phyloP scores from a whole-genome alignment of 64 coral and sea anemone species.

The Exaiptasia diaphana region DNA sequence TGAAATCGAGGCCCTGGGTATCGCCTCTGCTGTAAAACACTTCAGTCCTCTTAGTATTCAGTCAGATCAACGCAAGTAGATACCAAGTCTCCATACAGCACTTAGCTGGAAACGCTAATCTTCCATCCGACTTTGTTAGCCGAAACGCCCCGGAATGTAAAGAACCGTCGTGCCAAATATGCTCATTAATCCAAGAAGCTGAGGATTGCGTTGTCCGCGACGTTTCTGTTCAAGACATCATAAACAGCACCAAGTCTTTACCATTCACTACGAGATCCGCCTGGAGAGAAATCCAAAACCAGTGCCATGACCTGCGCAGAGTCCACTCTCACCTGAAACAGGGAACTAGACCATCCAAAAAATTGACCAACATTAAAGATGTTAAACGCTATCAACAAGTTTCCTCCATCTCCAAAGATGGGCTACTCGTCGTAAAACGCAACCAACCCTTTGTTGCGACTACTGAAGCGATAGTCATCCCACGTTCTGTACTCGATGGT shows the following conservation, averaged over 20 bases:
- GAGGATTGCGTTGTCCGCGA: not conserved
- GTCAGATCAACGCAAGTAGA: constrained; percentile 7
- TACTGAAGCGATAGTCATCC: constrained; percentile 2
- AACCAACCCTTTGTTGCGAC: not conserved
- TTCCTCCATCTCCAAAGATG: constrained; percentile 2
- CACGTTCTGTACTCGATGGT: not conserved
- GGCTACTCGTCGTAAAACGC: constrained; percentile 5
- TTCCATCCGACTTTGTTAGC: constrained; percentile 33
- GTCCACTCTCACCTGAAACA: constrained; percentile 7
- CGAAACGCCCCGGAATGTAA: not conserved
- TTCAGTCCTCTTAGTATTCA: constrained; percentile 46
- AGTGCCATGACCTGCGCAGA: not conserved
- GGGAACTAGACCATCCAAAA: not conserved
- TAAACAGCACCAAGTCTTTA: not conserved
- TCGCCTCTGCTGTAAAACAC: constrained; percentile 33
- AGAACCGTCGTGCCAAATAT: not conserved
- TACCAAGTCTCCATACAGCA: constrained; percentile 11
- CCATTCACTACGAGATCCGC: not conserved
- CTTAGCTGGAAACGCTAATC: constrained; percentile 23
- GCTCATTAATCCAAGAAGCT: not conserved
- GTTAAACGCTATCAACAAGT: not conserved
- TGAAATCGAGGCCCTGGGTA: constrained; percentile 32
- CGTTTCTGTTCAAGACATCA: not conserved
- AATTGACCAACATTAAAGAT: constrained; percentile 20
- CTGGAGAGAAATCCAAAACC: not conserved